Evolutionary conservation across 2,797 vertebrate species (phyloP), one percentile per base, ranked within the genome.

Genomic region (Lycodopsis pacificus): DNA sequence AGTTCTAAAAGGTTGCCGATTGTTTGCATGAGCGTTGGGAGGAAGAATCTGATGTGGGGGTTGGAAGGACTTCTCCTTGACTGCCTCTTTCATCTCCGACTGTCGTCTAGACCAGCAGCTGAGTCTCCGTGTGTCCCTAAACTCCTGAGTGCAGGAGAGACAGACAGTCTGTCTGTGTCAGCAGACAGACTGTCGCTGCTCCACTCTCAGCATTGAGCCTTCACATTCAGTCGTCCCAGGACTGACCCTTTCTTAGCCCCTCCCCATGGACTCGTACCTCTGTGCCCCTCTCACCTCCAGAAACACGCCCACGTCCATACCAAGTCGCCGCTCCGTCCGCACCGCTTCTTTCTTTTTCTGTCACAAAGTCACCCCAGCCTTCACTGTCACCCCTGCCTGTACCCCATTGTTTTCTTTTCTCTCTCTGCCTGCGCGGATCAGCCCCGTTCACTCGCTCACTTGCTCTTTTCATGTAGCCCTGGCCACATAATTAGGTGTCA

Each of bases 131-230:
- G 65, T 85, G 81, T 88, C 86, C 81, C 78, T 86, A 76, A 91
- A 89, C 79, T 88, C 86, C 79, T 86, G 71, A 84, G 88, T 67
- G 77, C 79, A 83, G 76, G 20, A 82, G 90, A 94, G 89, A 89
- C 92, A 93, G 92, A 84, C 92, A 83, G 93, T 90, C 90, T 94
- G 93, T 91, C 91, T 94, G 81, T 85, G 80, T 86, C 88, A 86
- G 81, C 76, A 73, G 76, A 71, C n/a, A n/a, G n/a, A n/a, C n/a
- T n/a, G n/a, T n/a, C 77, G 3, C 71, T 57, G 74, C 70, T 72
- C 73, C 78, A 73, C 69, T 68, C 86, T 86, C 80, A 84, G 87
- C 76, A 68, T 40, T 86, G 86, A 91, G 91, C 88, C 80, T 86
- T 90, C 85, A 90, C 86, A 83, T 84, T 68, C 25, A 76, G 71